Conservation (phyloP, 1,140 invertebrate genomes). For the Paracyclopina nana region DNA sequence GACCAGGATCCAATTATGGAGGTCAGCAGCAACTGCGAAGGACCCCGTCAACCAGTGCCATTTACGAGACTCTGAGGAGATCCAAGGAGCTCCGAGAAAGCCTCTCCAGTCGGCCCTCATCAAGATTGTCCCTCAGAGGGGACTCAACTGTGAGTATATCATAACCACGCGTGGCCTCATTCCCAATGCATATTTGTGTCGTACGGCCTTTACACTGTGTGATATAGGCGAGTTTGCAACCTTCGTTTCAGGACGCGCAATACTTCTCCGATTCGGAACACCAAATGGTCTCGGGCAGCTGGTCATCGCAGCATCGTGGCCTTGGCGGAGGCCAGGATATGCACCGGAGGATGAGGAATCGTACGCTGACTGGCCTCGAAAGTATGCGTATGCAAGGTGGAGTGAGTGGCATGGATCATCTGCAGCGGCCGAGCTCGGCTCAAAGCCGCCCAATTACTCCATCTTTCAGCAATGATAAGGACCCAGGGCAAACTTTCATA, state of each 20-base stretch:
- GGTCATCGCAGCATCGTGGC: too few relatives aligned
- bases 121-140: conserved; percentile 31
- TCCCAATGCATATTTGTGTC: neutral
- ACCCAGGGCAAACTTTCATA: conserved; percentile 25
- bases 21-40: conserved; percentile 34
- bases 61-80: conserved; percentile 43
- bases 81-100: conserved; percentile 11
- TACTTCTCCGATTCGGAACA: conserved; percentile 11
- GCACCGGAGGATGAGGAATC: conserved; percentile 19
- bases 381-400: neutral
- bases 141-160: conserved; percentile 3
- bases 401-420: too few relatives aligned
- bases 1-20: neutral
- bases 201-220: neutral
- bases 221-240: neutral
- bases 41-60: conserved; percentile 71
- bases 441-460: neutral
- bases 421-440: neutral
- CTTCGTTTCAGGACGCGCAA: neutral
- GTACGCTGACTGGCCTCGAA: conserved; percentile 19
- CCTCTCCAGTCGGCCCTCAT: conserved; percentile 25
- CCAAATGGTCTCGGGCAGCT: too few relatives aligned
- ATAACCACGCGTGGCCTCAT: neutral
- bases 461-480: conserved; percentile 7
- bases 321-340: neutral